Conservation (phyloP, 2,888 invertebrate species). For the Carpatolechia fugitivella region DNA sequence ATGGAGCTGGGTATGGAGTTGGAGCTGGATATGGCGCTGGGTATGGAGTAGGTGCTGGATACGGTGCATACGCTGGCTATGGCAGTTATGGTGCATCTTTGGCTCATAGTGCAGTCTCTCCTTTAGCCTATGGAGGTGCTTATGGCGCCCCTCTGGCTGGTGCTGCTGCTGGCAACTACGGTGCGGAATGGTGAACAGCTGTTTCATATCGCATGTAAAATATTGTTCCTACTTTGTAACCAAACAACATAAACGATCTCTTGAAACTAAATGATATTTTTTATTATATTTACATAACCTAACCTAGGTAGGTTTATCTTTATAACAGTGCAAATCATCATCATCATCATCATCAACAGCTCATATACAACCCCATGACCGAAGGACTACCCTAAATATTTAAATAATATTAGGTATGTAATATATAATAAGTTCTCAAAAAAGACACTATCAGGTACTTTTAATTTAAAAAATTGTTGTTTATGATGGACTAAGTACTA, state of each 20-base stretch:
- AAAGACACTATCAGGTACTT: too few relatives aligned
- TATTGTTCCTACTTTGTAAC: slow-evolving; percentile 3
- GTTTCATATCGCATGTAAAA: slow-evolving; percentile 4
- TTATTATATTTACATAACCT: background rate
- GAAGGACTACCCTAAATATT: too few relatives aligned
- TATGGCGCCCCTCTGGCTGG: slow-evolving; percentile 20
- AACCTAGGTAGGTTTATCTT: too few relatives aligned
- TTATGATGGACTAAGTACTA: too few relatives aligned
- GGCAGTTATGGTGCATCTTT: slow-evolving; percentile 17
- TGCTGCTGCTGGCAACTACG: slow-evolving; percentile 12
- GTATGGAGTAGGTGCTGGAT: background rate
- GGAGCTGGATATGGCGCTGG: background rate
- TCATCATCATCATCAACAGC: too few relatives aligned
- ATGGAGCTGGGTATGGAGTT: background rate
- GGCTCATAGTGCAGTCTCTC: slow-evolving; percentile 20
- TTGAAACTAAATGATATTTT: background rate
- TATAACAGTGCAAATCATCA: too few relatives aligned
- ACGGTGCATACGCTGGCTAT: background rate
- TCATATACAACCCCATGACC: too few relatives aligned
- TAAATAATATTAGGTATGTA: too few relatives aligned
- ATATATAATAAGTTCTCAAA: too few relatives aligned
- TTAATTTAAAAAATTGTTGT: too few relatives aligned
- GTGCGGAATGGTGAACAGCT: slow-evolving; percentile 13
- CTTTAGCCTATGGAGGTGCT: slow-evolving; percentile 19
- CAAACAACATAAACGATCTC: background rate